A percentile compares a stretch with the other conserved stretches of the same genome.
phyloP scores from a whole-genome alignment of 2,797 vertebrate genomes.

The Scomberomorus guttatus region DNA sequence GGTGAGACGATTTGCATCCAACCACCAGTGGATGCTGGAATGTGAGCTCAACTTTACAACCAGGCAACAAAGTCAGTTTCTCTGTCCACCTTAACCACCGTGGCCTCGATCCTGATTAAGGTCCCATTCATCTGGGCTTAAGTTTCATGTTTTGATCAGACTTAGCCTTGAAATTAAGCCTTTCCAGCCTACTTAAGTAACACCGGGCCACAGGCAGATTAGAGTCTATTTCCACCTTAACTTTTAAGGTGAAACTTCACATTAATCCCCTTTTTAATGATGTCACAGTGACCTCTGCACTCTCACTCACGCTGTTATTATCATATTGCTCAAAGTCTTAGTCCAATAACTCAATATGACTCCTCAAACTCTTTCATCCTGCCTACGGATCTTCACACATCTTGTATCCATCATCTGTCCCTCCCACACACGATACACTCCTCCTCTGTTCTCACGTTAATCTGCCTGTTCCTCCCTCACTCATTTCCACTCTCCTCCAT shows the following conservation, averaged over 20 bases:
- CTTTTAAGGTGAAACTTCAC: slow-evolving; percentile 66
- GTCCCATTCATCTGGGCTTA: slow-evolving; percentile 29
- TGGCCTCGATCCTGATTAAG: slow-evolving; percentile 36
- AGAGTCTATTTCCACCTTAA: slow-evolving; percentile 56
- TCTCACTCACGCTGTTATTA: slow-evolving; percentile 59
- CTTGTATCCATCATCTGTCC: slow-evolving; percentile 81
- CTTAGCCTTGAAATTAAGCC: slow-evolving; percentile 37
- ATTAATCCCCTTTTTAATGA: slow-evolving; percentile 66
- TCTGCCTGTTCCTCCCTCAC: slow-evolving; percentile 63
- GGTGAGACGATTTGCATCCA: slow-evolving; percentile 55
- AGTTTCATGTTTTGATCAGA: slow-evolving; percentile 53
- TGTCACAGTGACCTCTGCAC: slow-evolving; percentile 66
- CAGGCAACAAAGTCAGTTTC: slow-evolving; percentile 11
- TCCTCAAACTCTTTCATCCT: slow-evolving; percentile 73
- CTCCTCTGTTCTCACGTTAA: slow-evolving; percentile 78
- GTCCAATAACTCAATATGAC: slow-evolving; percentile 72
- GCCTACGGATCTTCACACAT: slow-evolving; percentile 78
- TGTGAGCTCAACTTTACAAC: slow-evolving; percentile 45
- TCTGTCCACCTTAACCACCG: slow-evolving; percentile 37
- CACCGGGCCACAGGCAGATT: slow-evolving; percentile 30
- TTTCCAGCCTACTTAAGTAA: slow-evolving; percentile 42
- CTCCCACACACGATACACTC: slow-evolving; percentile 74
- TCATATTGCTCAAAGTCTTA: slow-evolving; percentile 72
- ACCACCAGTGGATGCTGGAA: slow-evolving; percentile 52
- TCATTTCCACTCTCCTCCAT: slow-evolving; percentile 55